Evolutionary conservation across 2,797 vertebrate species (phyloP), one percentile per base, ranked within the genome.

Genomic region (Rhynchonycteris naso): DNA sequence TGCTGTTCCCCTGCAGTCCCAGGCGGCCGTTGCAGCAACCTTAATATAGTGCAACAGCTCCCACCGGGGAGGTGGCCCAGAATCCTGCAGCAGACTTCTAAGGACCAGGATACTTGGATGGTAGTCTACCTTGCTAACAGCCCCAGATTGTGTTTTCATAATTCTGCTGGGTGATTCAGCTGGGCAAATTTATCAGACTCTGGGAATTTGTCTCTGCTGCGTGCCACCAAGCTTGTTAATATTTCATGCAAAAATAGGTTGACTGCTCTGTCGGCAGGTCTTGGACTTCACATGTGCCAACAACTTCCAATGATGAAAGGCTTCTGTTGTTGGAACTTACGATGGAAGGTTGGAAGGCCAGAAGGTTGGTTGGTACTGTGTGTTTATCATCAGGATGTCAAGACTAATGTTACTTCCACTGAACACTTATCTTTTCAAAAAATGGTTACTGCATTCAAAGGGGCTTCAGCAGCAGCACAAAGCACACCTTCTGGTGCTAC

Each of bases 211-310:
- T 81, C 74, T 47, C 43, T 68, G 85, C 61, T 58, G 65, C 38
- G 22, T 5, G 74, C 71, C 35, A 86, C 38, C 52, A 76, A 61
- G 74, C 43, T 80, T 90, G 79, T 88, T 93, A 95, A 88, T 88
- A 93, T 83, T 94, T 91, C 81, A 82, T 47, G 66, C 79, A 63
- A 94, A 95, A 95, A 76, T 79, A 88, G 54, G 80, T 0, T 54
- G 80, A 82, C 1, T 66, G 87, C 68, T 54, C 0, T 26, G 52
- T 83, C 84, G 85, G 92, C 83, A 91, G 65, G 74, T 58, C 56
- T 87, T 30, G 7, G 50, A 28, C 74, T 88, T 79, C 68, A 66
- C 33, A n/a, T 30, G 6, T 15, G 43, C 30, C 80, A 38, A 56
- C 81, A 35, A 54, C 38, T 50, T 52, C 87, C 58, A 81, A 5